Evolutionary conservation across 2,113 vertebrate genomes (phyloP), one percentile per base, ranked within the genome.

Genomic region (Larimichthys polyactis): DNA sequence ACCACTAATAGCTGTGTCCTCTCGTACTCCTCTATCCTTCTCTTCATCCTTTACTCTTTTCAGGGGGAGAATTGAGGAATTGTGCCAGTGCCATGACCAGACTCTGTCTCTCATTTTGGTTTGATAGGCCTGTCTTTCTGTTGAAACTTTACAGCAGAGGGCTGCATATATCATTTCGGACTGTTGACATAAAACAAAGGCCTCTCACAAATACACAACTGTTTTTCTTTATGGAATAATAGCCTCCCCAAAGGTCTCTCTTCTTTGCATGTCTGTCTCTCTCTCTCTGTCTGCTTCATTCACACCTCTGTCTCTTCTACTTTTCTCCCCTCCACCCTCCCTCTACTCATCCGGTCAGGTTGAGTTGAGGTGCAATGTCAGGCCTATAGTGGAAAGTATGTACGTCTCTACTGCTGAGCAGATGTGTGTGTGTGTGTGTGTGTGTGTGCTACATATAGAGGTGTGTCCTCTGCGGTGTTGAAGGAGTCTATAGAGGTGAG

Each of bases 401-500:
- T 32, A 32, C 63, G 87, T 81, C 79, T 77, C 51, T 62, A 16
- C 57, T 48, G 22, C 64, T 11, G 5, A 46, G 59, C 78, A 86
- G 83, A 6, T 44, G 43, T 44, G 43, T 12, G 73, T 86, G 81
- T 82, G 60, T 67, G 86, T 77, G 74, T 57, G 62, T 64, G 24
- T 32, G 57, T 29, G 74, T 66, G 48, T 63, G 46, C 48, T 72
- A 29, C 67, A 20, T 68, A n/a, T 65, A 55, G 46, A 81, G 73
- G 81, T 57, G 43, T 81, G 71, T 66, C 55, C 48, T 20, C 7
- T 57, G 57, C n/a, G 4, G 78, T 87, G 91, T 88, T 93, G 90
- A 93, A 78, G 84, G 90, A 91, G 64, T 60, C 75, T 49, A 84
- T 84, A 92, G 85, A 91, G 79, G 83, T 79, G 88, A 90, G 87